Base-by-base conservation (phyloP, 2,888 invertebrate species). In the Napeogenes sylphis region DNA sequence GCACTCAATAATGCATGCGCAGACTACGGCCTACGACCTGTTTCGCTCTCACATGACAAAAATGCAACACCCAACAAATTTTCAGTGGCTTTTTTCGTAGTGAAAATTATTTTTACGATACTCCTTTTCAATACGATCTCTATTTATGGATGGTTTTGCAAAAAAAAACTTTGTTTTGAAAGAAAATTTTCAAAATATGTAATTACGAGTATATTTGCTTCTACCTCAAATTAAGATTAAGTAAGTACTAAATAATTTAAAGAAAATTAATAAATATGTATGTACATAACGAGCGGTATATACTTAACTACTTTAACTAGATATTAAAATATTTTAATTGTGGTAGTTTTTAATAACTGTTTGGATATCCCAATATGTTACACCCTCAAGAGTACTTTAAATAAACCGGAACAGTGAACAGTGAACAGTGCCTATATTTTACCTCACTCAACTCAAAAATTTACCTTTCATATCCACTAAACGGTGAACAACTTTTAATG, bases 1-100 rank as follows among this genome's bases (percentile, higher is more conserved):
- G 79, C 80, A 81, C 87, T 89, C 84, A 88, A 89, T 89, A 89
- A 89, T 89, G 83, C 83, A 89, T 80, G 81, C 75, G 78, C 80
- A 76, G 76, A 71, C 76, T 69, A 67, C 74, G 72, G 75, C 74
- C 74, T 74, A 69, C 74, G 72, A 75, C 73, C 79, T 73, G 75
- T 73, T 78, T 77, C 74, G 73, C 79, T 73, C 74, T 73, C 75
- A 73, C 75, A 70, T 68, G 71, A 74, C 71, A 78, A 78, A 76
- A 80, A 77, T 72, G 72, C 73, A 68, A 61, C 70, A 65, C 64
- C 64, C 63, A 66, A 68, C 69, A 67, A 64, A 63, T 66, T 56
- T 66, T 62, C 62, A 61, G 65, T 58, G 62, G 66, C 66, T 70
- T 67, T 69, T 65, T 65, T 59, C 59, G 60, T 10, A 51, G 61